Evolutionary conservation across 2,888 invertebrate genomes (phyloP).

Genomic region (Andrena dorsata): DNA sequence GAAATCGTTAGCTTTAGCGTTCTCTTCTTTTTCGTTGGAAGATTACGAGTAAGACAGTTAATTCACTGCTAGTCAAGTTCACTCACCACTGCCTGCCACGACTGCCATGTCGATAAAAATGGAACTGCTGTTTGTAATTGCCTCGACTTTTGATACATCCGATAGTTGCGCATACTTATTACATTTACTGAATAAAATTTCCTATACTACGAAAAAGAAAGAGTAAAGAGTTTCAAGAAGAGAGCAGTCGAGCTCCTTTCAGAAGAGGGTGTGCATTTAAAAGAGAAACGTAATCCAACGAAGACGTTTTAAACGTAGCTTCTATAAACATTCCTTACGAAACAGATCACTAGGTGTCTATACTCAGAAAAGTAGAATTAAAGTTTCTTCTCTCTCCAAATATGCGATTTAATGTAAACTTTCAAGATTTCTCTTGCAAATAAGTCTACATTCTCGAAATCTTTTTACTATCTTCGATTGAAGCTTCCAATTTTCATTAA

Average conservation of each 20-base stretch:
- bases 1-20: background rate
- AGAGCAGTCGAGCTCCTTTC: too few species aligned
- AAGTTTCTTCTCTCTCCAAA: too few species aligned
- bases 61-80: constrained; percentile 61
- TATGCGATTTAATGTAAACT: too few species aligned
- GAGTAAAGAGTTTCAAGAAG: too few species aligned
- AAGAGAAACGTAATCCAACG: too few species aligned
- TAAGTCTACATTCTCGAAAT: constrained; percentile 9
- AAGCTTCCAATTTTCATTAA: background rate
- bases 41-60: constrained; percentile 16
- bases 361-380: too few species aligned
- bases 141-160: background rate
- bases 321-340: too few species aligned
- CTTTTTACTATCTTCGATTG: background rate
- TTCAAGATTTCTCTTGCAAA: too few species aligned
- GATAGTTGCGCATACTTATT: background rate
- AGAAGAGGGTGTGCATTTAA: too few species aligned
- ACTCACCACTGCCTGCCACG: constrained; percentile 50
- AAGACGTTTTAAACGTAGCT: too few species aligned
- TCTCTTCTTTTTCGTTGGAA: background rate
- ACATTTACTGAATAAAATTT: background rate
- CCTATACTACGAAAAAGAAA: background rate
- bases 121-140: background rate
- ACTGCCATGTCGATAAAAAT: constrained; percentile 51
- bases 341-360: too few species aligned